phyloP scores from a whole-genome alignment of 2,113 vertebrate genomes.

The Phasianus colchicus region DNA sequence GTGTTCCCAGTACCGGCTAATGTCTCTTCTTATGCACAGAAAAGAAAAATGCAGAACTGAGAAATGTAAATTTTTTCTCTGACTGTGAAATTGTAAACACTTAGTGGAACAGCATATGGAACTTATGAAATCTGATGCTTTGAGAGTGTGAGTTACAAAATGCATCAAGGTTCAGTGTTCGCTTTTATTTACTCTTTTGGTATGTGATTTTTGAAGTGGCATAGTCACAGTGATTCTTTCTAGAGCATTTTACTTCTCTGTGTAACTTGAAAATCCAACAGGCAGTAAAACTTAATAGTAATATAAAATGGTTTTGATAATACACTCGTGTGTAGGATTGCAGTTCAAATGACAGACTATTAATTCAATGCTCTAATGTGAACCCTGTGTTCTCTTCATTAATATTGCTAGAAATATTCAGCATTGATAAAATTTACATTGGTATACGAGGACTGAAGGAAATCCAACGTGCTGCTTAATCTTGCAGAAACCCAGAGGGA shows the following conservation, averaged over 20 bases:
- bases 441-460: not conserved
- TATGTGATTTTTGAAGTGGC: not conserved
- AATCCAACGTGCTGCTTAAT: not conserved
- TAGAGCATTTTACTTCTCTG: not conserved
- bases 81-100: not conserved
- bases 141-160: not conserved
- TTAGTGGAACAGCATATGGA: not conserved
- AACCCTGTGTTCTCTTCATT: not conserved
- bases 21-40: not conserved
- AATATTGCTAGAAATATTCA: not conserved
- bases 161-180: not conserved
- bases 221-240: not conserved
- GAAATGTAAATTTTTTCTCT: slow-evolving; percentile 19
- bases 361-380: not conserved
- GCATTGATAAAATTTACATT: not conserved
- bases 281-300: not conserved
- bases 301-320: not conserved
- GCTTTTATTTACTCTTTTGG: not conserved
- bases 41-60: not conserved
- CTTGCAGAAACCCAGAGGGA: not conserved
- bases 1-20: not conserved
- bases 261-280: not conserved
- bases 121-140: slow-evolving; percentile 5
- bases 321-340: not conserved
- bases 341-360: not conserved